Conservation (phyloP, 1,140 invertebrate genomes). For the Bombus confusus region DNA sequence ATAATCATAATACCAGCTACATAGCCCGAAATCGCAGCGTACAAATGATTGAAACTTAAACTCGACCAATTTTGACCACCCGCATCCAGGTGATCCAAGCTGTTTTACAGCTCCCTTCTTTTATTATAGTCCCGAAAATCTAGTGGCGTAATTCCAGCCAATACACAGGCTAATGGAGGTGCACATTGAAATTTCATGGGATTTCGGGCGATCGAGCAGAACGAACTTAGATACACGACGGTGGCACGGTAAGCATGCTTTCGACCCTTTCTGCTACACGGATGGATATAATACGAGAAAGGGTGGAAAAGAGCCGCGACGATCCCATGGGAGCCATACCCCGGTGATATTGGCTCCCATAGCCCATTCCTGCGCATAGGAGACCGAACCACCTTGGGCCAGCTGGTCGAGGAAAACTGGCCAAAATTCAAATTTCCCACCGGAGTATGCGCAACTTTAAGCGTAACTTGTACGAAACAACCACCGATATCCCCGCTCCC, state of each 20-base stretch:
- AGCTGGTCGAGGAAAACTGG: conserved; percentile 56
- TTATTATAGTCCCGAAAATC: neutral
- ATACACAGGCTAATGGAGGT: conserved; percentile 48
- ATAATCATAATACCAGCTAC: too few relatives aligned
- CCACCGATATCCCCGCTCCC: neutral
- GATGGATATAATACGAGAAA: conserved; percentile 68
- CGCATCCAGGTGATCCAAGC: too few relatives aligned
- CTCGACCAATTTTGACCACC: neutral
- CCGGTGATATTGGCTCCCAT: conserved; percentile 72
- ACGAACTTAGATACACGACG: conserved; percentile 54
- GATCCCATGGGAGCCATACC: conserved; percentile 63
- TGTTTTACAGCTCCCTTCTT: neutral
- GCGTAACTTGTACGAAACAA: conserved; percentile 66
- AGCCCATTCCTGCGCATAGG: conserved; percentile 68
- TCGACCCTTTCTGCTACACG: conserved; percentile 54
- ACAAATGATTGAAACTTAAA: neutral
- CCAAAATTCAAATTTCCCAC: conserved; percentile 71
- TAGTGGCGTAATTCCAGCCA: neutral
- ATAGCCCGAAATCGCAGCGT: too few relatives aligned
- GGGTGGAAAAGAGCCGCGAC: conserved; percentile 67
- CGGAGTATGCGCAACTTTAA: conserved; percentile 67
- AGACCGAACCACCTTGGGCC: conserved; percentile 65
- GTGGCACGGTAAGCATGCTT: conserved; percentile 20
- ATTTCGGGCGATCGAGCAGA: conserved; percentile 65
- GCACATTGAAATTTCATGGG: conserved; percentile 68